Base-by-base conservation (phyloP, 1,140 invertebrate genomes). In the Micrasema minimum region DNA sequence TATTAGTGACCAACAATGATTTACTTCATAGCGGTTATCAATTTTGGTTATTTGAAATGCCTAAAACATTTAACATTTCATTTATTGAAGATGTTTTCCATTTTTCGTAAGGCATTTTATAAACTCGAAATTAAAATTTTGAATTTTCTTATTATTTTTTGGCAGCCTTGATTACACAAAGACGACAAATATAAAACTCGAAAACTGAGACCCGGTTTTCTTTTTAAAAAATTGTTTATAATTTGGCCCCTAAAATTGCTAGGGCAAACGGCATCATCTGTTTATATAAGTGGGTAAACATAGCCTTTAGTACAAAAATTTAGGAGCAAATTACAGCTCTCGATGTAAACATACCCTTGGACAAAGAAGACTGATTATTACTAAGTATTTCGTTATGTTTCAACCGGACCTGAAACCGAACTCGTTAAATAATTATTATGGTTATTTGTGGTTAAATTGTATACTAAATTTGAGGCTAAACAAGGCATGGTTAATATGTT, bases 241-340 rank as follows among this genome's bases (percentile, higher is more conserved):
- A 70, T 70, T 70, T 64, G 46, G 46, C 26, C 11, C 37, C 20
- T 50, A 43, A 65, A 65, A 48, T 50, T 31, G 9, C n/a, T 9
- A 18, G 11, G 10, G 5, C 22, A 43, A 20, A 37, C 22, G 45
- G 35, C 20, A 9, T 50, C 62, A 35, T 65, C 45, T 51, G 20
- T 41, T 62, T 45, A 23, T 4, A 59, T 70, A 70, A 70, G 68
- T 70, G 57, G 68, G 55, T 70, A 70, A 70, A 70, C 59, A 70
- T 23, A 70, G 55, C n/a, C 31, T 22, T 61, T 31, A 31, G 7
- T 31, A 31, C 26, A 46, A 31, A 45, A 53, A 23, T 38, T 20
- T 23, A 12, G 37, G 31, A 41, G 41, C 51, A 46, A 64, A 64
- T 64, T 64, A 64, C 26, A 64, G 41, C 12, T 11, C 38, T 10